Conservation (phyloP, 2,797 vertebrate species). For the Galaxias olidus region DNA sequence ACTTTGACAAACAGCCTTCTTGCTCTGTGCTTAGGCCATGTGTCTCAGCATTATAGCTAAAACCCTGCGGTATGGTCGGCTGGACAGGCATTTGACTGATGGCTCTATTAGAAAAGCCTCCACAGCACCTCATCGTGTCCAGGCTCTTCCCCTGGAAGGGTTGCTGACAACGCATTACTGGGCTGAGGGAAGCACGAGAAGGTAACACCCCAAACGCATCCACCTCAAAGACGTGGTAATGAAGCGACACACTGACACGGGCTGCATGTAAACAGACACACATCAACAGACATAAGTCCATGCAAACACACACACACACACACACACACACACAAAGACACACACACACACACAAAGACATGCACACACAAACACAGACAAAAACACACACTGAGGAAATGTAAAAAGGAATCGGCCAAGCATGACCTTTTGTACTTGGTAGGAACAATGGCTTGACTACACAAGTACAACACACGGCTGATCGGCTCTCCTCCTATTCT, state of each 20-base stretch:
- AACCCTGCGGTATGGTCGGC: constrained; percentile 71
- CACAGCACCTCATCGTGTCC: constrained; percentile 83
- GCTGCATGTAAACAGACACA: constrained; percentile 25
- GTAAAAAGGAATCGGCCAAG: constrained; percentile 95
- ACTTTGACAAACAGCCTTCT: constrained; percentile 78
- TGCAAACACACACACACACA: constrained; percentile 14
- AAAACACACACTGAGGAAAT: constrained; percentile 63
- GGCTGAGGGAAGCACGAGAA: constrained; percentile 58
- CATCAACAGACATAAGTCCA: constrained; percentile 68
- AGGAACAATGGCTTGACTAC: constrained; percentile 91
- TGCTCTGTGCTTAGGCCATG: constrained; percentile 68
- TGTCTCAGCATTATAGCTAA: constrained; percentile 74
- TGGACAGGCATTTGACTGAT: constrained; percentile 88
- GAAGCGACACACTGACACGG: constrained; percentile 28
- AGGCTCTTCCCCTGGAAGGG: constrained; percentile 80
- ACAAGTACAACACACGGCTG: constrained; percentile 87
- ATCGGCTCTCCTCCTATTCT: constrained; percentile 83
- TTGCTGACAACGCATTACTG: constrained; percentile 86
- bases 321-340: constrained; percentile 37
- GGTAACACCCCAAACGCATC: constrained; percentile 47
- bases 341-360: constrained; percentile 56
- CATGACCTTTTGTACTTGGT: constrained; percentile 91
- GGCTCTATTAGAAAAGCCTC: constrained; percentile 87
- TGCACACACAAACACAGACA: constrained; percentile 70
- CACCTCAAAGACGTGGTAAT: constrained; percentile 63